Base-by-base conservation (phyloP, 1,140 invertebrate genomes). In the Scaptomyza pallida region DNA sequence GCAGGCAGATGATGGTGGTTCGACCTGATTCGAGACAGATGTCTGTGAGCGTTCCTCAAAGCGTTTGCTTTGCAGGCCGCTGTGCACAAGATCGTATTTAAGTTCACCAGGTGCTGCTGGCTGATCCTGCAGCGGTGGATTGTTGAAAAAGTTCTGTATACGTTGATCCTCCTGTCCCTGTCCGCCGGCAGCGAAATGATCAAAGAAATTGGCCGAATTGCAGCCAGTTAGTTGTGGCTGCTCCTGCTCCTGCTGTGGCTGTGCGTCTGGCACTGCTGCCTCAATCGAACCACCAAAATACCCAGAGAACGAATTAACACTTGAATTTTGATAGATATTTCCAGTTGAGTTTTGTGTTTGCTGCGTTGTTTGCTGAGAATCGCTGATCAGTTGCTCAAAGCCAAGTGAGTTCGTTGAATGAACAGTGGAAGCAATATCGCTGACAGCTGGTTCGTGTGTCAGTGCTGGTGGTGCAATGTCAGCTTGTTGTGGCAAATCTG, bases 71-170 rank as follows among this genome's bases (percentile, higher is more conserved):
- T 65, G 67, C 41, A 91, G 48, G 13, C 88, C 88, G 26, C 86
- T 91, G 67, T 89, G 88, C 1, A 91, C 90, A 5, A 91, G 52
- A 44, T 91, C 90, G 82, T 91, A 91, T 43, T 91, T 91, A 5
- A 91, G 73, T 69, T 91, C 90, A 8, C 90, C 89, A 0, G 79
- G 83, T 3, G 56, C 73, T 3, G 75, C 73, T 1, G 72, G 83
- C 45, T 88, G 82, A 37, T 90, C 86, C 45, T 90, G 73, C 15
- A 77, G 73, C 23, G 90, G 90, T 17, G 90, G 90, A 80, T 91
- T 91, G 50, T 91, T 91, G 50, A 91, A 91, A 44, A 91, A 91
- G 74, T 90, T 90, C 50, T 91, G 89, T 23, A 91, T 90, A 5
- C 75, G 88, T 45, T 91, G 88, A 72, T 90, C 85, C 54, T 91